A percentile compares a stretch with the other conserved stretches of the same genome.
Evolutionary conservation across 2,113 vertebrate genomes (phyloP).

Genomic region (Pontoporia blainvillei): DNA sequence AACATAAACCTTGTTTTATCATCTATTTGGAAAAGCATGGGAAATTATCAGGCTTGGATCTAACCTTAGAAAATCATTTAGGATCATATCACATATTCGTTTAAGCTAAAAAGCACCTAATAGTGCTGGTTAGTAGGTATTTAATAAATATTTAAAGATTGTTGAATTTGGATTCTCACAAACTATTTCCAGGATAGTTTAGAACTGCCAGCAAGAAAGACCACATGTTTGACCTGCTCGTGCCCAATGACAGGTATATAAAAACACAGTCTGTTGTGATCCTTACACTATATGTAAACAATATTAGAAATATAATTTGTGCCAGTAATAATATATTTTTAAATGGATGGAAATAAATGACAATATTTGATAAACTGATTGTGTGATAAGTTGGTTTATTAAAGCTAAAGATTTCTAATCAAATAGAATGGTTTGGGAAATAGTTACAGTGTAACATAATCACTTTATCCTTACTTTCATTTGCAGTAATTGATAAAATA

Average conservation of each 20-base stretch:
- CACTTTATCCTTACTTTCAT: background rate
- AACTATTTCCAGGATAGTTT: background rate
- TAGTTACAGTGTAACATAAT: background rate
- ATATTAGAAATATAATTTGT: background rate
- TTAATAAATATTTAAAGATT: background rate
- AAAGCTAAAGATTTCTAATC: background rate
- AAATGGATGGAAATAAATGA: background rate
- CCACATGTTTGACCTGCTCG: background rate
- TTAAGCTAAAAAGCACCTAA: background rate
- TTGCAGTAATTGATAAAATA: background rate
- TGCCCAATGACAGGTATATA: background rate
- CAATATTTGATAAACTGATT: background rate
- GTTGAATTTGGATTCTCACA: background rate
- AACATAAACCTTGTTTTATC: background rate
- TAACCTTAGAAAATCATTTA: slow-evolving; percentile 6
- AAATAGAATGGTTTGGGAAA: background rate
- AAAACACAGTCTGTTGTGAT: background rate
- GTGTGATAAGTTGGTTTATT: background rate
- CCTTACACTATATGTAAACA: background rate
- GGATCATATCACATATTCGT: background rate
- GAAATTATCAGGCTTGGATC: background rate
- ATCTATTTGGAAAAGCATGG: background rate
- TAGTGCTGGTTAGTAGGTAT: background rate
- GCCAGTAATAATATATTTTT: background rate
- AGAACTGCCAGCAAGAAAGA: background rate